Evolutionary conservation across 2,797 vertebrate species (phyloP).

Genomic region (Cygnus olor): DNA sequence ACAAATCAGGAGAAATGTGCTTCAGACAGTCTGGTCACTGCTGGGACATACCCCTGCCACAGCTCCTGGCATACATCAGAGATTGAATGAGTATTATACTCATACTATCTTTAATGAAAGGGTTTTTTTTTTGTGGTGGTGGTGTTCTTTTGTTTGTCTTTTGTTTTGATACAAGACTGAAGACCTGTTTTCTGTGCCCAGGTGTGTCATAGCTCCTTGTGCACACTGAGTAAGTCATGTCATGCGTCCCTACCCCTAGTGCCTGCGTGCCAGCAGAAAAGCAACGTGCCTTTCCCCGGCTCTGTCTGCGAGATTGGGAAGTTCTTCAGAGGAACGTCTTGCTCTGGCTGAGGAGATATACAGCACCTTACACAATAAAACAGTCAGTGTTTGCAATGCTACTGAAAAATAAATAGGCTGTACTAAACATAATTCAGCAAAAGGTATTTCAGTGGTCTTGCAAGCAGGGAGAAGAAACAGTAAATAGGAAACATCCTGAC

Average conservation of each 20-base stretch:
- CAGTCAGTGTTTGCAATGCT: neutral
- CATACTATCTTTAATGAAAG: neutral
- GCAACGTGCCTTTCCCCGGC: neutral
- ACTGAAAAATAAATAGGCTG: neutral
- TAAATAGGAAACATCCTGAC: neutral
- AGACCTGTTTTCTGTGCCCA: neutral
- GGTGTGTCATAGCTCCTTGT: neutral
- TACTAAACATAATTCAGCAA: neutral
- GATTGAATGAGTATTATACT: neutral
- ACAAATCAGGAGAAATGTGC: rapidly evolving
- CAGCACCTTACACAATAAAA: neutral
- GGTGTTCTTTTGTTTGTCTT: neutral
- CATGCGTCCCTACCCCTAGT: rapidly evolving
- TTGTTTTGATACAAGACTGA: neutral
- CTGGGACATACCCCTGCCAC: neutral
- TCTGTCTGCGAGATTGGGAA: neutral
- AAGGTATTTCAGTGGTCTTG: neutral
- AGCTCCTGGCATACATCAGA: neutral
- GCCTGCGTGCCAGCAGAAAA: neutral
- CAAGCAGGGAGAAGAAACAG: neutral
- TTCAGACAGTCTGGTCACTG: neutral
- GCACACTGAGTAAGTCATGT: neutral
- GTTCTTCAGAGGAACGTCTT: neutral
- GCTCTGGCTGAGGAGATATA: neutral
- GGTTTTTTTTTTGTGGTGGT: neutral